A percentile compares a stretch with the other conserved stretches of the same genome.
Conservation (phyloP, 2,797 vertebrate genomes). For the Phrynocephalus vlangalii region DNA sequence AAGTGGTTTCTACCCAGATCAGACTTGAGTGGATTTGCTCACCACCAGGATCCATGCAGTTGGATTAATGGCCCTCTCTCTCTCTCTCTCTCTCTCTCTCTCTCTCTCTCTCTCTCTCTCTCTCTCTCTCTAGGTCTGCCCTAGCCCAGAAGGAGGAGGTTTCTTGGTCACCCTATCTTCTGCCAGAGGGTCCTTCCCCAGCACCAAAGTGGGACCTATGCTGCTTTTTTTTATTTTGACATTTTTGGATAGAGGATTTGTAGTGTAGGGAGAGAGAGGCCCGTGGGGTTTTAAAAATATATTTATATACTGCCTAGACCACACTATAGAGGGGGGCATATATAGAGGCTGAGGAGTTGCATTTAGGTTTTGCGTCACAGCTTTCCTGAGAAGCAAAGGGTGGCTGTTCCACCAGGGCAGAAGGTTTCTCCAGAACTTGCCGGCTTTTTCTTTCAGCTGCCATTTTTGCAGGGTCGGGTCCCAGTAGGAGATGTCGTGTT, state of each 20-base stretch:
- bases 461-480: background rate
- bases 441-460: background rate
- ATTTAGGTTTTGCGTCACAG: background rate
- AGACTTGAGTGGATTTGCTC: background rate
- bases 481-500: background rate
- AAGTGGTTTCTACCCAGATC: background rate
- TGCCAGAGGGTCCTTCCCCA: background rate
- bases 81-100: too few species aligned
- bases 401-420: background rate
- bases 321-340: background rate
- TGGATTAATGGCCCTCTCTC: background rate
- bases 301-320: slow-evolving; percentile 17
- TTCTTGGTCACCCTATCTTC: background rate
- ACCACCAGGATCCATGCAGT: background rate
- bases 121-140: slow-evolving; percentile 8
- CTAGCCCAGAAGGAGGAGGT: background rate
- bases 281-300: background rate
- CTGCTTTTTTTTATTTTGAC: background rate
- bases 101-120: background rate
- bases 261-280: slow-evolving; percentile 9
- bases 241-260: slow-evolving; percentile 25
- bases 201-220: background rate
- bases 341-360: background rate
- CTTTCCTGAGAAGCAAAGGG: background rate
- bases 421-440: background rate